These are phyloP conservation scores for Ferdinandea cuprea DNA, from an alignment of 2,888 invertebrate species.

Conservation along the genomic window DNA sequence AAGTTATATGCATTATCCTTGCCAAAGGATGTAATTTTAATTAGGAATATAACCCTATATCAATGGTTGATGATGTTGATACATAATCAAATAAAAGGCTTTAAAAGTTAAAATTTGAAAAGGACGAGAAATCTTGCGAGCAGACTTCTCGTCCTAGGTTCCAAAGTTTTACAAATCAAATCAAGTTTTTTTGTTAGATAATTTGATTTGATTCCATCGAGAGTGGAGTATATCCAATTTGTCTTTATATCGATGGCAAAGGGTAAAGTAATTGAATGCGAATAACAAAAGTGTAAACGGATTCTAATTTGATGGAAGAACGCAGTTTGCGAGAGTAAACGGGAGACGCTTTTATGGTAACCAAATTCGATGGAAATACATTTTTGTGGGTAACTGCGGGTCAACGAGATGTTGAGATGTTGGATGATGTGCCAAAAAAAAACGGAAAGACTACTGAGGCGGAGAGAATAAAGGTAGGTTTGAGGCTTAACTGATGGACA, in stretches of 20 bases:
- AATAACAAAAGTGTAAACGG: slow-evolving; percentile 7
- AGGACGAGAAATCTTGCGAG: too few relatives aligned
- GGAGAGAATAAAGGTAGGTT: too few relatives aligned
- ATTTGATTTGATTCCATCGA: slow-evolving; percentile 39
- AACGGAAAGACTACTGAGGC: too few relatives aligned
- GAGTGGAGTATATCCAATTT: slow-evolving; percentile 23
- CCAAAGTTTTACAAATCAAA: slow-evolving; percentile 3
- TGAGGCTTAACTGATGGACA: too few relatives aligned
- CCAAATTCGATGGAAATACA: too few relatives aligned
- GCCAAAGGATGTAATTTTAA: slow-evolving; percentile 8
- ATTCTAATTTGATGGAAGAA: slow-evolving; percentile 31
- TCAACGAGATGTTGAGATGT: too few relatives aligned
- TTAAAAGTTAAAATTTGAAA: not conserved
- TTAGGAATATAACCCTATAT: slow-evolving; percentile 26
- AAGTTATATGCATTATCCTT: not conserved
- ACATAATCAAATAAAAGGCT: not conserved
- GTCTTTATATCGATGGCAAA: not conserved
- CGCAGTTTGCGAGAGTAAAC: too few relatives aligned
- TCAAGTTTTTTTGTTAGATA: slow-evolving; percentile 8
- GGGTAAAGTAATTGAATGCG: slow-evolving; percentile 50
- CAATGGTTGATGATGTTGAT: slow-evolving; percentile 4
- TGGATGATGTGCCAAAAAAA: too few relatives aligned
- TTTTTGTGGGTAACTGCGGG: too few relatives aligned
- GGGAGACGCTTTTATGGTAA: too few relatives aligned
- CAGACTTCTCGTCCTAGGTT: not conserved